phyloP scores from a whole-genome alignment of 2,797 vertebrate genomes.

The Carduelis carduelis region DNA sequence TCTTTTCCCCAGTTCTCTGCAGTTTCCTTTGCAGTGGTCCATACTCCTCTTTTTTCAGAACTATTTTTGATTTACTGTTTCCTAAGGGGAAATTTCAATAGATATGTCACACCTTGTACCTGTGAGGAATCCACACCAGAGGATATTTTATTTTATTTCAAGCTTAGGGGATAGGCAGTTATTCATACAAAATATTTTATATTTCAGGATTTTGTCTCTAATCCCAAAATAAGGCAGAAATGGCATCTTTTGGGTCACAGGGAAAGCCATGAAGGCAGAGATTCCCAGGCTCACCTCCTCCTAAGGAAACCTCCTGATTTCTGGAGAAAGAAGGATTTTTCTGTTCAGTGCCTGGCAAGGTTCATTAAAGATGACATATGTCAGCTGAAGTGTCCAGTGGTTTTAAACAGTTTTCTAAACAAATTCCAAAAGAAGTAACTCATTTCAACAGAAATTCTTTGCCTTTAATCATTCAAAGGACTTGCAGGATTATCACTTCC shows the following conservation, averaged over 20 bases:
- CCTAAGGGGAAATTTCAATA: neutral
- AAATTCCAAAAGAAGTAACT: neutral
- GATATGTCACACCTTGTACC: neutral
- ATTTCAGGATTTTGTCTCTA: neutral
- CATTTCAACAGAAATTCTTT: neutral
- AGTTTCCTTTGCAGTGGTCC: neutral
- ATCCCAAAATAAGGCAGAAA: neutral
- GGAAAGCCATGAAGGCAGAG: neutral
- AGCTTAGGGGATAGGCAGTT: neutral
- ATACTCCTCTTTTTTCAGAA: neutral
- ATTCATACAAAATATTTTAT: neutral
- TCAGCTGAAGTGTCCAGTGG: neutral
- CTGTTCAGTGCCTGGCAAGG: neutral
- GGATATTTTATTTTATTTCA: neutral
- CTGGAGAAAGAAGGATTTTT: neutral
- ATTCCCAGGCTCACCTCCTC: neutral
- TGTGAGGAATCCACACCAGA: neutral
- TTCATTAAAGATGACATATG: neutral
- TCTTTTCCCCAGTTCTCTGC: neutral
- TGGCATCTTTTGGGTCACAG: neutral
- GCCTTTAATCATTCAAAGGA: neutral
- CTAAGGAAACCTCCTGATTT: neutral
- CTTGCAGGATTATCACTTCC: neutral
- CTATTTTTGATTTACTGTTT: neutral
- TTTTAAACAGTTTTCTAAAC: neutral